Conservation (phyloP, 2,797 vertebrate genomes). For the Sebastes cheni region DNA sequence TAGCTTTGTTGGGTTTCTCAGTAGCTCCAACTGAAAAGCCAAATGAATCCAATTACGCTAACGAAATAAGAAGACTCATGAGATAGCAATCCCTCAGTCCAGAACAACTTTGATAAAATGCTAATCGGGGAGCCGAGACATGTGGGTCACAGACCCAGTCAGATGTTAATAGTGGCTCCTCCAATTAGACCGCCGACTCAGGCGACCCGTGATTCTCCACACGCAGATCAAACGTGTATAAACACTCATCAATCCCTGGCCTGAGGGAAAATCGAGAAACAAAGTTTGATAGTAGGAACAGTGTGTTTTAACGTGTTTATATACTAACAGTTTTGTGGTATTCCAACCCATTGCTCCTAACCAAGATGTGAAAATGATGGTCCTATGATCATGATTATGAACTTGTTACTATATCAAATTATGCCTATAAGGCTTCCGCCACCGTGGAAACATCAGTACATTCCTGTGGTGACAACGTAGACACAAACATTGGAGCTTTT, state of each 20-base stretch:
- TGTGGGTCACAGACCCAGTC: background rate
- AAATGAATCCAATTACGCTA: slow-evolving; percentile 28
- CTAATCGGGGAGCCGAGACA: slow-evolving; percentile 14
- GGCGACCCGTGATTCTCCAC: background rate
- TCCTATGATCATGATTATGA: background rate
- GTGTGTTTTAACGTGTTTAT: background rate
- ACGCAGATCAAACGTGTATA: background rate
- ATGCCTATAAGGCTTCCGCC: background rate
- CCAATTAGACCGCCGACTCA: slow-evolving; percentile 15
- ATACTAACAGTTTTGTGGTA: background rate
- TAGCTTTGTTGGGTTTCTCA: slow-evolving; percentile 19
- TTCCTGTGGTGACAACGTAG: background rate
- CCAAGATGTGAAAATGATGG: background rate
- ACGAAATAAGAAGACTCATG: slow-evolving; percentile 5
- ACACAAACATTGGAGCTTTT: background rate
- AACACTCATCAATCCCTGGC: background rate
- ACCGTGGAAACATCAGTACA: background rate
- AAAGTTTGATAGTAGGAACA: background rate
- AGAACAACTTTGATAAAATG: slow-evolving; percentile 21
- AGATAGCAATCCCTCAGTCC: background rate
- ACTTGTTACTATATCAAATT: background rate
- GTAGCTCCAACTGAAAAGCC: slow-evolving; percentile 2
- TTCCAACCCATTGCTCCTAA: background rate
- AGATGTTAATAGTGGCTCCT: slow-evolving; percentile 28
- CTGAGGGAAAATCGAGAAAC: background rate